Evolutionary conservation across 2,113 vertebrate genomes (phyloP).

Genomic region (Poeciliopsis occidentalis): DNA sequence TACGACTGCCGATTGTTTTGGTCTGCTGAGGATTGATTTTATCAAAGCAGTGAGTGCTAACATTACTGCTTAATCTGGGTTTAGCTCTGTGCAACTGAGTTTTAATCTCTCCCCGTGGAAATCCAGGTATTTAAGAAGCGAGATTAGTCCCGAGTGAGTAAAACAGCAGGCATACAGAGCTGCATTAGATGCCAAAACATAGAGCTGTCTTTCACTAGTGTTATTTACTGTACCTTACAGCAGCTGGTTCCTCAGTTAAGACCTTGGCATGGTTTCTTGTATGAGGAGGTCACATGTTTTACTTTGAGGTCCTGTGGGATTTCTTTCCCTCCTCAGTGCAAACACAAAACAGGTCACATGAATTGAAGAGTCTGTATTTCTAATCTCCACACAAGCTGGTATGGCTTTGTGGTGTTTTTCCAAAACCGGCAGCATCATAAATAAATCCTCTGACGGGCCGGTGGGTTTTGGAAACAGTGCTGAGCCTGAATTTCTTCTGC

Average conservation of each 20-base stretch:
- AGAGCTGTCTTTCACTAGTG: slow-evolving; percentile 14
- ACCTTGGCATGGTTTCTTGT: slow-evolving; percentile 12
- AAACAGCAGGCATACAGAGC: background rate
- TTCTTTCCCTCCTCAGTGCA: slow-evolving; percentile 34
- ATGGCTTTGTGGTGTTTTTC: slow-evolving; percentile 51
- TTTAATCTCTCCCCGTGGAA: background rate
- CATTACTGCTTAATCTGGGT: slow-evolving; percentile 9
- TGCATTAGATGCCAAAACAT: background rate
- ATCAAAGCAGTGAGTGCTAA: background rate
- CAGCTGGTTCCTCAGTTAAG: slow-evolving; percentile 5
- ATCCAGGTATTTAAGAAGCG: background rate
- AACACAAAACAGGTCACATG: slow-evolving; percentile 59
- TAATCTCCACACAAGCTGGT: slow-evolving; percentile 48
- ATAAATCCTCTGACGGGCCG: slow-evolving; percentile 19
- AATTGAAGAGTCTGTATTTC: slow-evolving; percentile 51
- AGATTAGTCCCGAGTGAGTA: background rate
- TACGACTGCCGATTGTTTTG: background rate
- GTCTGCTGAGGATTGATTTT: background rate
- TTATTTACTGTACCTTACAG: background rate
- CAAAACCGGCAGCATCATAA: slow-evolving; percentile 15
- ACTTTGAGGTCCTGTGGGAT: slow-evolving; percentile 11
- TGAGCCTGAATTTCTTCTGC: background rate
- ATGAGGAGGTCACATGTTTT: slow-evolving; percentile 54
- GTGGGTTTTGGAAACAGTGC: background rate
- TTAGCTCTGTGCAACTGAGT: background rate